Percentiles rank a stretch among this genome's conserved stretches.
Evolutionary conservation across 2,113 vertebrate species (phyloP).

Genomic region (Ploceus nigricollis): DNA sequence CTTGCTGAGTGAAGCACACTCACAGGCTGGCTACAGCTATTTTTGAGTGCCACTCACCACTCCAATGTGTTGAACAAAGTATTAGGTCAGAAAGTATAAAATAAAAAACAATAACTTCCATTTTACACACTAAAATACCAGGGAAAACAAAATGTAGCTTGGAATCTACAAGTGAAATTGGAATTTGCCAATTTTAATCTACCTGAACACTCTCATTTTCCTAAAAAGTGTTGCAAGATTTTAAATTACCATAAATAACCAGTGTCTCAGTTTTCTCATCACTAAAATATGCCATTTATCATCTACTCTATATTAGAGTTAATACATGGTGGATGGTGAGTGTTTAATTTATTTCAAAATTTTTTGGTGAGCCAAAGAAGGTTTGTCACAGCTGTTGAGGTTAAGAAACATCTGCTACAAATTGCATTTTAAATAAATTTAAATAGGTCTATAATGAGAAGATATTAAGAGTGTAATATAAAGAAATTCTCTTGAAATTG

Average conservation of each 20-base stretch:
- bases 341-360: not conserved
- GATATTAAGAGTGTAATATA: not conserved
- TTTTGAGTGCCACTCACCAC: not conserved
- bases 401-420: not conserved
- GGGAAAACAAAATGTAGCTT: not conserved
- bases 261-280: not conserved
- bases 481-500: not conserved
- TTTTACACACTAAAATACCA: not conserved
- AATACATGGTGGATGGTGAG: not conserved
- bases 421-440: not conserved
- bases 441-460: not conserved
- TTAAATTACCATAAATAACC: not conserved
- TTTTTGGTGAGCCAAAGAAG: not conserved
- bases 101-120: not conserved
- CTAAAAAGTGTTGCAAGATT: not conserved
- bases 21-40: not conserved
- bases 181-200: not conserved
- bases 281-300: not conserved
- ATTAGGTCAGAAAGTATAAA: not conserved
- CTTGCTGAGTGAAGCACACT: not conserved
- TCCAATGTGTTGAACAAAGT: not conserved
- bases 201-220: not conserved
- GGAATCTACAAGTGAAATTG: not conserved
- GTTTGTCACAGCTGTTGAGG: not conserved
- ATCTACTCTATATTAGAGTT: not conserved